Base-by-base conservation (phyloP, 2,797 vertebrate species). In the Siniperca scherzeri region DNA sequence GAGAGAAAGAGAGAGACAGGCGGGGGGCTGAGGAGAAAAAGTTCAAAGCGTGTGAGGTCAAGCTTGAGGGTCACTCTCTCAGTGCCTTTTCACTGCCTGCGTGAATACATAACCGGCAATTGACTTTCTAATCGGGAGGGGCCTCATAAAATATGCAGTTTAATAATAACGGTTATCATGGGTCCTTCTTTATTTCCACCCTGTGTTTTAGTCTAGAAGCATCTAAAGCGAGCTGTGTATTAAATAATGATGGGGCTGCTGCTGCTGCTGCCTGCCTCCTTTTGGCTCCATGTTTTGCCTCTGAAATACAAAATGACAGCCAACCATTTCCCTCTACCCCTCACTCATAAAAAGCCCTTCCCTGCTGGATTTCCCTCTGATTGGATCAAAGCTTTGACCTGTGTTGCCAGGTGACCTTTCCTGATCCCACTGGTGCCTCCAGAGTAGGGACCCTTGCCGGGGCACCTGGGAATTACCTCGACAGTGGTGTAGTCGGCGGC, bases 1-100 rank as follows among this genome's bases (percentile, higher is more conserved):
- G 73, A 44, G 69, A 76, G 82, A 71, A 19, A 70, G 73, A 44
- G 55, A 21, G 38, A 74, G 85, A 78, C 19, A 9, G 78, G 72
- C 17, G 55, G 56, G 72, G 78, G 59, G 59, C 30, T 12, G 74
- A 76, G 71, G 75, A 79, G 81, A 74, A 80, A 70, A 90, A 91
- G 93, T 95, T 96, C 94, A 96, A 95, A 96, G 95, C 91, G 0
- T 90, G 60, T 68, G 55, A 90, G 95, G 95, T 96, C 95, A 95
- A 94, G 92, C 91, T 87, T 81, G 81, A 88, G 92, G 94, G 95
- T 95, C 94, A 93, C 70, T 79, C 91, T 92, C 91, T 91, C 87
- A 66, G 90, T 93, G 92, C 84, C 84, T 92, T 89, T 85, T 91
- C 87, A 76, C 89, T 88, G 93, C 83, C 91, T 90, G 89, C 75